phyloP scores from a whole-genome alignment of 2,113 vertebrate species.

The Proteles cristata region DNA sequence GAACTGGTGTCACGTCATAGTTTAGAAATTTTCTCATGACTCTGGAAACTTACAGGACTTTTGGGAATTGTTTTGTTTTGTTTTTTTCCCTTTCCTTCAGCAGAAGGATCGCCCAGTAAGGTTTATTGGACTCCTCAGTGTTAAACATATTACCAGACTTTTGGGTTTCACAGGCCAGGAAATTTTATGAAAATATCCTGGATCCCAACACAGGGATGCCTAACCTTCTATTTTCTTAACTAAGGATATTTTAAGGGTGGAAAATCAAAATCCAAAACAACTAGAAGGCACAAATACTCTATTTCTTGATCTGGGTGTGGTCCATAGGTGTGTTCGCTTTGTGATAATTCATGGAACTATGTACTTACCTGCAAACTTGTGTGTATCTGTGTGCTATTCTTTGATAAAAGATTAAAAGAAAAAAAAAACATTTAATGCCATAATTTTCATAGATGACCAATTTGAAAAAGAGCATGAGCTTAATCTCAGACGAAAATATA shows the following conservation, averaged over 20 bases:
- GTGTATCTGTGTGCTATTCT: not conserved
- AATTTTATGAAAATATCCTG: slow-evolving; percentile 3
- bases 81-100: not conserved
- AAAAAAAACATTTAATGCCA: not conserved
- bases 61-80: slow-evolving; percentile 12
- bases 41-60: slow-evolving; percentile 3
- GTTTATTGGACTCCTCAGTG: not conserved
- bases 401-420: not conserved
- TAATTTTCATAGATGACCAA: not conserved
- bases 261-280: not conserved
- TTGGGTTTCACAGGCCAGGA: not conserved
- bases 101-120: not conserved
- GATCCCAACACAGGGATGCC: not conserved
- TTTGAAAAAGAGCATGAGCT: not conserved
- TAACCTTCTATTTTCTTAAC: not conserved
- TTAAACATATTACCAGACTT: slow-evolving; percentile 44
- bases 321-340: not conserved
- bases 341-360: not conserved
- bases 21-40: slow-evolving; percentile 64
- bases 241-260: not conserved
- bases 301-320: not conserved
- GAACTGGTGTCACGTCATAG: not conserved
- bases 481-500: not conserved
- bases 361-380: not conserved
- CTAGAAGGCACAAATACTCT: too few relatives aligned